These are phyloP conservation scores for Motacilla tschutschensis DNA, from an alignment of 2,113 vertebrate genomes.

Conservation along the genomic window DNA sequence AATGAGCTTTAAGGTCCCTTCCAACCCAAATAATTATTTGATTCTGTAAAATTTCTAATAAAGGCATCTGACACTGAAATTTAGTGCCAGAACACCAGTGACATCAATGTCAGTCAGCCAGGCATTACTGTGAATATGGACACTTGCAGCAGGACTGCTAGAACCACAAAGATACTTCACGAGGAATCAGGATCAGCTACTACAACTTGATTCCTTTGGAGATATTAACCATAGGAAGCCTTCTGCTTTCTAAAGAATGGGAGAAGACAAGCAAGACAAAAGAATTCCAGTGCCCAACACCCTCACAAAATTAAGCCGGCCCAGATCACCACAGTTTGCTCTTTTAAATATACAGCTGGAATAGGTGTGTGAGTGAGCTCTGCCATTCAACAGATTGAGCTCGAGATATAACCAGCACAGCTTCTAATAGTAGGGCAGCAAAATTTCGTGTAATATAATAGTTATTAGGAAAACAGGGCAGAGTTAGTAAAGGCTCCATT, in stretches of 20 bases:
- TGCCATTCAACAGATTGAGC: not conserved
- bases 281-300: not conserved
- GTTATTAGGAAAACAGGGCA: not conserved
- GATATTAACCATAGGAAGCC: not conserved
- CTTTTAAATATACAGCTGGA: not conserved
- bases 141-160: not conserved
- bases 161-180: not conserved
- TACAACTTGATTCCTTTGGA: not conserved
- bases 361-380: not conserved
- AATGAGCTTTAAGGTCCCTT: not conserved
- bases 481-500: not conserved
- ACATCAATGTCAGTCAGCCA: not conserved
- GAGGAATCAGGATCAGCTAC: not conserved
- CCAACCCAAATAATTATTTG: not conserved
- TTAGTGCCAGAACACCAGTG: not conserved
- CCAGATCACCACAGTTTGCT: not conserved
- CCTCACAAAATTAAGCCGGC: not conserved
- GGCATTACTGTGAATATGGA: not conserved
- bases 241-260: not conserved
- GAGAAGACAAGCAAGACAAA: not conserved
- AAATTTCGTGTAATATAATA: conserved; percentile 1
- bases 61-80: not conserved
- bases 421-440: not conserved
- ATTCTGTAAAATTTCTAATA: not conserved
- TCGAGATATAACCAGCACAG: not conserved